Evolutionary conservation across 2,797 vertebrate species (phyloP).

Genomic region (Sparidentex hasta): DNA sequence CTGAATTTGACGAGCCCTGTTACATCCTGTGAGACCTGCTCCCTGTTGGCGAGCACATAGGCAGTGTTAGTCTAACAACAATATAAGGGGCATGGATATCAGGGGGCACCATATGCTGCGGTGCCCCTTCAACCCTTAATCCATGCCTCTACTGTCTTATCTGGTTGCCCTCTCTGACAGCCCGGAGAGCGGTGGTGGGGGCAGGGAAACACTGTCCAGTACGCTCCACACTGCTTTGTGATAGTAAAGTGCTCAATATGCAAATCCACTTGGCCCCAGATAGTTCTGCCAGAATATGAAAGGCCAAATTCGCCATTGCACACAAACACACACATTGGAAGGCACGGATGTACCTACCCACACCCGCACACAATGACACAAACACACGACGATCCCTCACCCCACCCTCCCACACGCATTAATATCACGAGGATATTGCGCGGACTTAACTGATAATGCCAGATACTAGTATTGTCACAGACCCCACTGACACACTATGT

Average conservation of each 20-base stretch:
- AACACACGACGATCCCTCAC: slow-evolving; percentile 9
- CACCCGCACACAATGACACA: not conserved
- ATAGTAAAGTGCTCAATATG: slow-evolving; percentile 53
- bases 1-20: not conserved
- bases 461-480: slow-evolving; percentile 49
- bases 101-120: slow-evolving; percentile 69
- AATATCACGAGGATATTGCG: slow-evolving; percentile 51
- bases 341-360: not conserved
- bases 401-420: slow-evolving; percentile 23
- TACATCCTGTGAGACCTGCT: slow-evolving; percentile 10
- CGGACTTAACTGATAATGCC: slow-evolving; percentile 60
- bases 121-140: slow-evolving; percentile 71
- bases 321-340: not conserved
- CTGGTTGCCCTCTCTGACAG: slow-evolving; percentile 54
- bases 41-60: slow-evolving; percentile 12
- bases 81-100: slow-evolving; percentile 59
- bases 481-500: slow-evolving; percentile 40
- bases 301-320: slow-evolving; percentile 39
- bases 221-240: slow-evolving; percentile 40
- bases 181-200: slow-evolving; percentile 38
- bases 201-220: slow-evolving; percentile 42
- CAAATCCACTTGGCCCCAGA: slow-evolving; percentile 51
- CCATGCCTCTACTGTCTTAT: slow-evolving; percentile 61
- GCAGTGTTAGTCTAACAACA: slow-evolving; percentile 34
- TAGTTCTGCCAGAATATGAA: slow-evolving; percentile 47